Evolutionary conservation across 2,113 vertebrate species (phyloP), one percentile per base, ranked within the genome.

Genomic region (Merops nubicus): DNA sequence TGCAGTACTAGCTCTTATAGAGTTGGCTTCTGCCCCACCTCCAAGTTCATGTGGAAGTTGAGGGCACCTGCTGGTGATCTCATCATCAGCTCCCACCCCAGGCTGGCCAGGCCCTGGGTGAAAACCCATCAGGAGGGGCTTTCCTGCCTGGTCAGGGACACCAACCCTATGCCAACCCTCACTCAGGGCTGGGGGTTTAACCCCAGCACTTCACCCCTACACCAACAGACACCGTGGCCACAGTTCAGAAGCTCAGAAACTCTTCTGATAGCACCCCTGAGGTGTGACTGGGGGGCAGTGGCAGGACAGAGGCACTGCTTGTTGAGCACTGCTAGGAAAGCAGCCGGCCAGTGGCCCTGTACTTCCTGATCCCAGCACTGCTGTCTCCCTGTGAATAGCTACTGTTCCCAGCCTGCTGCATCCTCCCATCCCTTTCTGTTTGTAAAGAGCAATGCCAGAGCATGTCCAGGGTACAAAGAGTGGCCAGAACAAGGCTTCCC

Each of bases 381-480:
- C 69, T 88, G 60, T 92, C 95, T 48, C 81, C 82, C 85, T 82
- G 51, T 60, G 83, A 94, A 92, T 38, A 85, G 77, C 45, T n/a
- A 85, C n/a, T 54, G 75, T 85, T 95, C 74, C 72, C 76, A 90
- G 76, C 43, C 69, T 1, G 8, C 87, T 79, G 77, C 4, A 2
- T 68, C 43, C 34, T 45, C 33, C 12, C 2, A 2, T 62, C 67
- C 77, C 90, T 77, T 88, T 81, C 74, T 79, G 43, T 88, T 95
- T 93, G 74, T 62, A 79, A 91, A 90, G 3, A 95, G 40, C 22
- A 76, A 62, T 67, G 91, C 83, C 95, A 94, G 65, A 90, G 75
- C 72, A 88, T 92, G 87, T 75, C 85, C 2, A 0, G 33, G 36
- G 34, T 68, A 96, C 85, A 93, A 94, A 95, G 38, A 70, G 36